phyloP scores from a whole-genome alignment of 2,797 vertebrate species.

The Staurois parvus region DNA sequence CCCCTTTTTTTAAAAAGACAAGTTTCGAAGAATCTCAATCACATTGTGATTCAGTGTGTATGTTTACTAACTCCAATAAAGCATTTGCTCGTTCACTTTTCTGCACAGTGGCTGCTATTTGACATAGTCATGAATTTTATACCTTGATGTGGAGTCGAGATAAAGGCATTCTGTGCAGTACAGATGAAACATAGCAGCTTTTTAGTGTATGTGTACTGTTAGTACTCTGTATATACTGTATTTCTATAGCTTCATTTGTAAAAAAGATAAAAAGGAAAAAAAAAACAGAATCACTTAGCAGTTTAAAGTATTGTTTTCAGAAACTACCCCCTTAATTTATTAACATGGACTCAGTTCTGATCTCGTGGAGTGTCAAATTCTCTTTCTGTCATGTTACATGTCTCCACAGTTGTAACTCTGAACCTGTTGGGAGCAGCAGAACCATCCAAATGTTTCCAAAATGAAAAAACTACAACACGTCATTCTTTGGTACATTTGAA shows the following conservation, averaged over 20 bases:
- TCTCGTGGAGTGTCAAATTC: slow-evolving; percentile 70
- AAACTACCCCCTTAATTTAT: slow-evolving; percentile 86
- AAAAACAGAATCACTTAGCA: slow-evolving; percentile 75
- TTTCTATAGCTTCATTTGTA: slow-evolving; percentile 85
- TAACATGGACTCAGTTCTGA: slow-evolving; percentile 73
- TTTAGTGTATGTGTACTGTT: slow-evolving; percentile 69
- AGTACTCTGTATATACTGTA: slow-evolving; percentile 83
- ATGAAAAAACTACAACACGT: slow-evolving; percentile 66
- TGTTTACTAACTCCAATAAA: slow-evolving; percentile 86
- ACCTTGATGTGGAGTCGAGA: slow-evolving; percentile 37
- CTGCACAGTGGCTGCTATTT: slow-evolving; percentile 70
- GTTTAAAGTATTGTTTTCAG: slow-evolving; percentile 83
- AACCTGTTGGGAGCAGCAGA: slow-evolving; percentile 73
- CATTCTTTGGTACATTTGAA: slow-evolving; percentile 77
- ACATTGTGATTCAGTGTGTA: slow-evolving; percentile 87
- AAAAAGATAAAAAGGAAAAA: slow-evolving; percentile 62
- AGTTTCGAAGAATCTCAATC: slow-evolving; percentile 68
- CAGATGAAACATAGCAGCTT: slow-evolving; percentile 44
- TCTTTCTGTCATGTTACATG: slow-evolving; percentile 75
- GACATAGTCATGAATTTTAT: slow-evolving; percentile 58
- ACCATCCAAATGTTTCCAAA: slow-evolving; percentile 65
- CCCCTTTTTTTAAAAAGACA: slow-evolving; percentile 72
- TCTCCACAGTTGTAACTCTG: slow-evolving; percentile 73
- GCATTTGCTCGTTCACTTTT: slow-evolving; percentile 81
- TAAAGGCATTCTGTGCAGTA: slow-evolving; percentile 49